These are phyloP conservation scores for Malthinus flaveolus DNA, from an alignment of 2,888 invertebrate species.

Conservation along the genomic window DNA sequence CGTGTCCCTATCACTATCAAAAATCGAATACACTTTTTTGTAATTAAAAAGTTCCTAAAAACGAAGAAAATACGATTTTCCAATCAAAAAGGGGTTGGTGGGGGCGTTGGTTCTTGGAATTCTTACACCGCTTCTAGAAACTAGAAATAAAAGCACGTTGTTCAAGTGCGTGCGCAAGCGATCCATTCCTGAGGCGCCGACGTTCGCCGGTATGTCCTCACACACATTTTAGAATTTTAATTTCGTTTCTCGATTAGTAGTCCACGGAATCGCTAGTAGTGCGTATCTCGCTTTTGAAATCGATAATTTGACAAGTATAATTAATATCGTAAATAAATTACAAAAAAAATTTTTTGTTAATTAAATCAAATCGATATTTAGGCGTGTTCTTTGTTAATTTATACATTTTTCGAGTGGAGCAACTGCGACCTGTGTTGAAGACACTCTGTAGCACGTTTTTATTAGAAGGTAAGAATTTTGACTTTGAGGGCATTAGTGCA, in stretches of 20 bases:
- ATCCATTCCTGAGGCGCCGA: constrained; percentile 29
- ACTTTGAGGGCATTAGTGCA: too few relatives aligned
- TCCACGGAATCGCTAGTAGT: constrained; percentile 6
- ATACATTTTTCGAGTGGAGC: too few relatives aligned
- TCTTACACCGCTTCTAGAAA: background rate
- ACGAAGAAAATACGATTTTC: constrained; percentile 3
- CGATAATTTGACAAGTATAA: background rate
- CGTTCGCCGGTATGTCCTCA: constrained; percentile 1
- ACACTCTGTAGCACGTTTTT: too few relatives aligned
- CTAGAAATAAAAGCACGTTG: constrained; percentile 26
- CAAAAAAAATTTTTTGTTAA: background rate
- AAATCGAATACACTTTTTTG: too few relatives aligned
- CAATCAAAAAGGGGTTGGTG: constrained; percentile 7
- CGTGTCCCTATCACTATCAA: too few relatives aligned
- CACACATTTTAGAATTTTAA: constrained; percentile 11
- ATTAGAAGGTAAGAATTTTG: too few relatives aligned
- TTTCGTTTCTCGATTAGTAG: constrained; percentile 10
- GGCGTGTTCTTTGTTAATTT: background rate
- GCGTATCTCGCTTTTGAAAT: background rate
- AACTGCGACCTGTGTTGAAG: too few relatives aligned
- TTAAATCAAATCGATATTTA: background rate
- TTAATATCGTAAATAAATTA: constrained; percentile 1
- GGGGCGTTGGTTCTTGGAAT: constrained; percentile 11
- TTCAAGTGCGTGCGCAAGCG: constrained; percentile 27
- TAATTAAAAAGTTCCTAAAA: too few relatives aligned